These are phyloP conservation scores for Diaprepes abbreviatus DNA, from an alignment of 2,888 invertebrate species.

Conservation along the genomic window DNA sequence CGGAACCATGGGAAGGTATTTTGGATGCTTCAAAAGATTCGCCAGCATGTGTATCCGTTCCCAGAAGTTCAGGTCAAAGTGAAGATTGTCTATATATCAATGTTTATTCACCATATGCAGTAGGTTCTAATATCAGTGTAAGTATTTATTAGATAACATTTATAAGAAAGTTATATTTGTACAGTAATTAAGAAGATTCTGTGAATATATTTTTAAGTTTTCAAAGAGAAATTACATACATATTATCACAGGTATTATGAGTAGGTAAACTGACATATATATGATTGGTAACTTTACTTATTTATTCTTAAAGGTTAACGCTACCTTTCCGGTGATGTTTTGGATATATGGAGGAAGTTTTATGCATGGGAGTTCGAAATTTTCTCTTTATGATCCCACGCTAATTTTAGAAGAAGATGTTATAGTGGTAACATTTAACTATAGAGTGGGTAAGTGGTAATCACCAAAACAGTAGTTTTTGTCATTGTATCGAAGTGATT, in stretches of 20 bases:
- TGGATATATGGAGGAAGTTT: constrained; percentile 66
- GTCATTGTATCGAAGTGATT: no score
- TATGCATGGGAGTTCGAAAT: constrained; percentile 57
- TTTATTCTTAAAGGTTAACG: background rate
- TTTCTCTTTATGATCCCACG: constrained; percentile 59
- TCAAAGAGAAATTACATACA: no score
- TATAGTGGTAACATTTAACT: constrained; percentile 55
- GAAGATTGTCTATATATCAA: constrained; percentile 53
- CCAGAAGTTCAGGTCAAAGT: constrained; percentile 40
- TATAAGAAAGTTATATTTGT: no score
- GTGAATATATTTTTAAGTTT: no score
- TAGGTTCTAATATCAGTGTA: background rate
- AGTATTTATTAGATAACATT: background rate
- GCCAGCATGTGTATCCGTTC: constrained; percentile 46
- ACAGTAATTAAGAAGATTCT: no score
- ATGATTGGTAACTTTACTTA: background rate
- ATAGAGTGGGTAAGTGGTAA: constrained; percentile 51
- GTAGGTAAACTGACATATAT: no score
- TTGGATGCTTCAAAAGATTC: constrained; percentile 48
- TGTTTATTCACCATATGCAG: constrained; percentile 47
- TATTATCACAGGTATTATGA: no score
- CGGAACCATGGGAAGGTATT: constrained; percentile 48
- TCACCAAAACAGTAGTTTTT: background rate
- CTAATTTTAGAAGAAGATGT: constrained; percentile 61
- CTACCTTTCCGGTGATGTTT: constrained; percentile 62